Percentiles rank a stretch among this genome's conserved stretches.
Evolutionary conservation across 35 echinoderm and acorn worm genomes (phyloP).

Genomic region (Ophioderma brevispina): DNA sequence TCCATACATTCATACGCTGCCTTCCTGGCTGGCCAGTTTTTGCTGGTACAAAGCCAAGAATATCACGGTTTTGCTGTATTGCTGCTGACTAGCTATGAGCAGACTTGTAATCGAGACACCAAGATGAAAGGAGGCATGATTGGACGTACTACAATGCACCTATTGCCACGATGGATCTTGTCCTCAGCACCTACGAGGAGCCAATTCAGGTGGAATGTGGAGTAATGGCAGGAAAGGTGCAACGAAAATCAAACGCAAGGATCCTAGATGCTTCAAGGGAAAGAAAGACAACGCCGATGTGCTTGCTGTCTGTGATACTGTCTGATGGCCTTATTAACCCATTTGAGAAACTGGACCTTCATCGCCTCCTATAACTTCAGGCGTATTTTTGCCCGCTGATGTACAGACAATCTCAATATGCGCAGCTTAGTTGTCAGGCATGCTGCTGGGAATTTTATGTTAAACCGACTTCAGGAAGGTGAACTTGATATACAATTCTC

Average conservation of each 20-base stretch:
- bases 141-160: conserved; percentile 49
- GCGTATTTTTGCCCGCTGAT: not conserved
- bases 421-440: not conserved
- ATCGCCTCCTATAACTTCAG: not conserved
- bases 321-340: not conserved
- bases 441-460: not conserved
- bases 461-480: not conserved
- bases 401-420: not conserved
- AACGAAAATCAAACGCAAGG: not conserved
- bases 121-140: conserved; percentile 67
- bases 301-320: not conserved
- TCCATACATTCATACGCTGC: conserved; percentile 9
- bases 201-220: conserved; percentile 68
- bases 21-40: conserved; percentile 47
- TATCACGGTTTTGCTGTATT: conserved; percentile 38
- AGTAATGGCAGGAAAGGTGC: conserved; percentile 52
- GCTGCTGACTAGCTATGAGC: conserved; percentile 53
- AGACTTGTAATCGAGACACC: conserved; percentile 38
- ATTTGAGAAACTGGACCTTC: not conserved
- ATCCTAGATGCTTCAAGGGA: not conserved
- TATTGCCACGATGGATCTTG: conserved; percentile 64
- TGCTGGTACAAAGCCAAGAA: conserved; percentile 47
- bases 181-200: conserved; percentile 54
- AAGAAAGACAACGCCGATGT: not conserved
- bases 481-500: not conserved